Percentiles rank a stretch among this genome's conserved stretches.
Conservation (phyloP, 2,797 vertebrate species). For the Scleropages formosus region DNA sequence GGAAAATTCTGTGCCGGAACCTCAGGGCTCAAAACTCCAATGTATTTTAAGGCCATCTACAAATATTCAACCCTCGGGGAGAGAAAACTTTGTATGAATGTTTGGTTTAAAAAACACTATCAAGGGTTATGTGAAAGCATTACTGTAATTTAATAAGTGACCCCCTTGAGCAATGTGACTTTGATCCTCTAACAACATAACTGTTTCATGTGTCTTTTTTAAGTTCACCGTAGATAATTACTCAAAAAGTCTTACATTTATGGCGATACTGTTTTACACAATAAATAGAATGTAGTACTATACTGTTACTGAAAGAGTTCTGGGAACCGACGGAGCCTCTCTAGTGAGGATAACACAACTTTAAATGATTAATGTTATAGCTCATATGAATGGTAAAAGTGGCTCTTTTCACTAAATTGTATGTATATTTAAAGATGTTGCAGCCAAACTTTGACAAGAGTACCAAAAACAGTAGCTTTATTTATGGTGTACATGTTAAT, state of each 20-base stretch:
- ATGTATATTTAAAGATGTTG: no score
- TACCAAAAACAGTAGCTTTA: no score
- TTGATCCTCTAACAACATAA: not conserved
- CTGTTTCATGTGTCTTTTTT: not conserved
- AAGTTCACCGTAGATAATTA: not conserved
- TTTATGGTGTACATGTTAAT: no score
- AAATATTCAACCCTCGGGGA: constrained; percentile 16
- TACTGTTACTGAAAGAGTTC: not conserved
- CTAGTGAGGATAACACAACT: not conserved
- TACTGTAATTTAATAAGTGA: not conserved
- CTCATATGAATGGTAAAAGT: not conserved
- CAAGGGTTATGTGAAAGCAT: not conserved
- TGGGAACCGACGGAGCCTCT: not conserved
- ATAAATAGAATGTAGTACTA: not conserved
- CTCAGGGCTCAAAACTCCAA: not conserved
- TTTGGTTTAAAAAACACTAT: constrained; percentile 20
- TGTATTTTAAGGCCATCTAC: not conserved
- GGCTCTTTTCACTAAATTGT: no score
- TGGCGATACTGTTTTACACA: not conserved
- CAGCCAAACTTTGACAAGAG: no score
- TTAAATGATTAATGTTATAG: not conserved
- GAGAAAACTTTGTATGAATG: constrained; percentile 13
- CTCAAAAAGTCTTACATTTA: constrained; percentile 23
- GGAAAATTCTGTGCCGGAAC: constrained; percentile 6
- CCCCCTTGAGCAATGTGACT: not conserved